Evolutionary conservation across 2,113 vertebrate species (phyloP), one percentile per base, ranked within the genome.

Genomic region (Myotis brandtii): DNA sequence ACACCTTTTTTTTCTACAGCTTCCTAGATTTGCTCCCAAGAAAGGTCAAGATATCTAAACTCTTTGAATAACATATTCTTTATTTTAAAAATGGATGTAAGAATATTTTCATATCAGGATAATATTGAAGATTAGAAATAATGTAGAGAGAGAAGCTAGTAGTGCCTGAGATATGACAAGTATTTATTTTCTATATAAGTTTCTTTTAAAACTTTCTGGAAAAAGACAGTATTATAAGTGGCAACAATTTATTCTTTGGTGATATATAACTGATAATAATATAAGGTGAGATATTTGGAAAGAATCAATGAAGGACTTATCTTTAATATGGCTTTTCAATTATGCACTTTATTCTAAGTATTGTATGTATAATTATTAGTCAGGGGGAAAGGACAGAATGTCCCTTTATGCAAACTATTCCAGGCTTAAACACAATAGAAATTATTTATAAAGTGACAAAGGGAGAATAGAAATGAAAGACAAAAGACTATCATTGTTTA

Each of bases 381-480:
- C 5, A 73, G 32, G 23, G 2, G 14, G 3, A 6, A 40, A 94
- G 32, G 23, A 27, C 0, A 93, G 9, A 76, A 14, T 67, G 82
- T 79, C 9, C 5, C 9, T 86, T 81, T 76, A 86, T 81, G 27
- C 43, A 59, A 84, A 73, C 0, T 79, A 81, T n/a, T 9, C 27
- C 12, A 21, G 25, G 3, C 16, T 75, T 86, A 83, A 86, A 88
- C 88, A 76, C 10, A 81, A 54, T 52, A 66, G n/a, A 95, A 92
- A 92, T 89, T 20, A 64, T 46, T 95, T 93, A 59, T 40, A 83
- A 52, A 48, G 3, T 93, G n/a, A n/a, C 67, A 34, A 21, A 90
- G 4, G 2, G 12, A 34, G 20, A 67, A 89, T 62, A 48, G 25
- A 91, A 86, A 82, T 73, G 18, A 88, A 84, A 75, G 16, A 72